Percentiles rank a stretch among this genome's conserved stretches.
Conservation (phyloP, 2,797 vertebrate genomes). For the Dermochelys coriacea region DNA sequence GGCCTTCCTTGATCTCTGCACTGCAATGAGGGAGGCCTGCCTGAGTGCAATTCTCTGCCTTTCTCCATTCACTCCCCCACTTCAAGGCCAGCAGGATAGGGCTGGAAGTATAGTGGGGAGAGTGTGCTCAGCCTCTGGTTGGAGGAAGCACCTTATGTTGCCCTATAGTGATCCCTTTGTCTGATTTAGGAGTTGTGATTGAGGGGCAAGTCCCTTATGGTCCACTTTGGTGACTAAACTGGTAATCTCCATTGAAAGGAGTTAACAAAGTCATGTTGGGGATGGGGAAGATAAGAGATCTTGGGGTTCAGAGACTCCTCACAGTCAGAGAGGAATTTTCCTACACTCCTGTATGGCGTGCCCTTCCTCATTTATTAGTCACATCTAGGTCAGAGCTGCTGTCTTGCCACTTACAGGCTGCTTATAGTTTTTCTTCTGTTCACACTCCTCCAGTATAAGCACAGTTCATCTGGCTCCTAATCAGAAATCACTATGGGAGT, state of each 20-base stretch:
- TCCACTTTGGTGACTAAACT: background rate
- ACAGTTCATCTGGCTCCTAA: background rate
- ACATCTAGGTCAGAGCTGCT: background rate
- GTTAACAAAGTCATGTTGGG: background rate
- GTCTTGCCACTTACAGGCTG: background rate
- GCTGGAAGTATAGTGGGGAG: too few relatives aligned
- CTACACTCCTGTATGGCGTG: fast-evolving
- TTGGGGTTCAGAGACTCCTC: background rate
- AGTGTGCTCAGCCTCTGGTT: too few relatives aligned
- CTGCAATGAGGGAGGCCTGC: background rate
- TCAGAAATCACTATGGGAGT: fast-evolving
- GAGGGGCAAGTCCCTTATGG: background rate
- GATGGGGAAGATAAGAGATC: too few relatives aligned
- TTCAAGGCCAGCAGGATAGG: background rate
- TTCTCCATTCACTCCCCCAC: background rate
- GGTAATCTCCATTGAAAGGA: background rate
- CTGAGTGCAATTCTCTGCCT: background rate
- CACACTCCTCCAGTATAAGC: background rate
- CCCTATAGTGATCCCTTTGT: background rate
- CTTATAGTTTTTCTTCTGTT: too few relatives aligned
- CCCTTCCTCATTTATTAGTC: background rate
- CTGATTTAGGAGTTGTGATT: background rate
- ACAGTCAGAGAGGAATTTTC: background rate
- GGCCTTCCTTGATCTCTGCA: background rate
- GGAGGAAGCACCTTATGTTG: too few relatives aligned